These are phyloP conservation scores for Hyles vespertilio DNA, from an alignment of 1,140 invertebrate genomes.

Conservation along the genomic window DNA sequence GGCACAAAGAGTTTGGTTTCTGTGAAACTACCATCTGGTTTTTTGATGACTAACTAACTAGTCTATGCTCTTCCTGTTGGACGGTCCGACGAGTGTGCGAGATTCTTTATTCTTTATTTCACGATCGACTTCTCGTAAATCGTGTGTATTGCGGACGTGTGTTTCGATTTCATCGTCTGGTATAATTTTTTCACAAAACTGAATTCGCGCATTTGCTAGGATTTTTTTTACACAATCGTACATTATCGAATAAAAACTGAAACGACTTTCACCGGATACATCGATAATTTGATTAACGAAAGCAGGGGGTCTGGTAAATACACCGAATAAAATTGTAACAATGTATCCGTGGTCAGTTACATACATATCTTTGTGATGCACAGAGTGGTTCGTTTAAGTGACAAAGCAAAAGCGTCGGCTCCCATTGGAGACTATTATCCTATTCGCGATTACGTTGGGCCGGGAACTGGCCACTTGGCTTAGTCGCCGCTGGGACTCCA, in stretches of 20 bases:
- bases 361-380: conserved; percentile 59
- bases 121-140: conserved; percentile 33
- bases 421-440: conserved; percentile 70
- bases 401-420: conserved; percentile 67
- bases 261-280: conserved; percentile 68
- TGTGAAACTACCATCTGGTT: conserved; percentile 9
- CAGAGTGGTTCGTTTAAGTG: conserved; percentile 66
- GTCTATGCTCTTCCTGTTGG: conserved; percentile 52
- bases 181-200: background rate
- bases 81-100: conserved; percentile 17
- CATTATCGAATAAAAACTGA: conserved; percentile 35
- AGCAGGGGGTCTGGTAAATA: conserved; percentile 42
- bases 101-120: conserved; percentile 30
- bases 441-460: conserved; percentile 66
- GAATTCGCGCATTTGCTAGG: background rate
- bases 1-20: conserved; percentile 1
- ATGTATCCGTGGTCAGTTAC: conserved; percentile 64
- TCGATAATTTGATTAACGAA: conserved; percentile 67
- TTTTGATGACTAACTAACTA: conserved; percentile 26
- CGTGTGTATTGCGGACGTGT: conserved; percentile 45
- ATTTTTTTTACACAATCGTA: conserved; percentile 31
- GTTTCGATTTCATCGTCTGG: conserved; percentile 33
- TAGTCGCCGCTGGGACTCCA: conserved; percentile 69
- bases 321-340: conserved; percentile 47
- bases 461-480: conserved; percentile 61